These are phyloP conservation scores for Malurus splendens DNA, from an alignment of 2,797 vertebrate species.

Conservation along the genomic window DNA sequence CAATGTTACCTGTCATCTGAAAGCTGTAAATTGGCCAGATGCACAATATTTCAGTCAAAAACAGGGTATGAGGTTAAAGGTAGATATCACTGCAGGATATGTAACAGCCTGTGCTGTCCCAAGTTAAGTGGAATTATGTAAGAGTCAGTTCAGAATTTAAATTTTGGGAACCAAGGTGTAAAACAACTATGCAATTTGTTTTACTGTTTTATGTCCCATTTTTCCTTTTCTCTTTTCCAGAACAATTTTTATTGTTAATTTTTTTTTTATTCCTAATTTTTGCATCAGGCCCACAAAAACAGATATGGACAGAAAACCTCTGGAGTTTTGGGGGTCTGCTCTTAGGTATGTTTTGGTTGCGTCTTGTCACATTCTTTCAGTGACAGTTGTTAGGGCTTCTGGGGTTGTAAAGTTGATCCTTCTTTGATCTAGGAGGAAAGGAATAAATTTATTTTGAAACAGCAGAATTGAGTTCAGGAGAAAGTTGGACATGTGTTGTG, in stretches of 20 bases:
- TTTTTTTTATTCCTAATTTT: constrained; percentile 50
- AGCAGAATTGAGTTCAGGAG: not conserved
- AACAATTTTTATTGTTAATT: constrained; percentile 39
- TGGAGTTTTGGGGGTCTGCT: constrained; percentile 48
- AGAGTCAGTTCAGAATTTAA: not conserved
- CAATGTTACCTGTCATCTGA: not conserved
- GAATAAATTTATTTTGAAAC: not conserved
- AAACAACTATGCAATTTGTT: constrained; percentile 10
- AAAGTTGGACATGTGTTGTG: not conserved
- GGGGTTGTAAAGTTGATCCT: not conserved
- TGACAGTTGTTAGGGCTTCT: constrained; percentile 16
- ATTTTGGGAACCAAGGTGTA: not conserved
- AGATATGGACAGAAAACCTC: constrained; percentile 55
- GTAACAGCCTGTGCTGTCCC: not conserved
- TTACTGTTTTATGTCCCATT: constrained; percentile 18
- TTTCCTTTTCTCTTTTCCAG: constrained; percentile 47
- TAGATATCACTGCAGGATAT: not conserved
- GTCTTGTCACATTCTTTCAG: constrained; percentile 46
- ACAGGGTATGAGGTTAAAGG: not conserved
- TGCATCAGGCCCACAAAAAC: constrained; percentile 43
- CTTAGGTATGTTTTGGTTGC: constrained; percentile 50
- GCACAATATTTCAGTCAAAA: not conserved
- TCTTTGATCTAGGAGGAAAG: not conserved
- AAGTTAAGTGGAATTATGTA: not conserved
- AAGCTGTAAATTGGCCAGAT: not conserved